Evolutionary conservation across 2,113 vertebrate genomes (phyloP), one percentile per base, ranked within the genome.

Genomic region (Pelodiscus sinensis): DNA sequence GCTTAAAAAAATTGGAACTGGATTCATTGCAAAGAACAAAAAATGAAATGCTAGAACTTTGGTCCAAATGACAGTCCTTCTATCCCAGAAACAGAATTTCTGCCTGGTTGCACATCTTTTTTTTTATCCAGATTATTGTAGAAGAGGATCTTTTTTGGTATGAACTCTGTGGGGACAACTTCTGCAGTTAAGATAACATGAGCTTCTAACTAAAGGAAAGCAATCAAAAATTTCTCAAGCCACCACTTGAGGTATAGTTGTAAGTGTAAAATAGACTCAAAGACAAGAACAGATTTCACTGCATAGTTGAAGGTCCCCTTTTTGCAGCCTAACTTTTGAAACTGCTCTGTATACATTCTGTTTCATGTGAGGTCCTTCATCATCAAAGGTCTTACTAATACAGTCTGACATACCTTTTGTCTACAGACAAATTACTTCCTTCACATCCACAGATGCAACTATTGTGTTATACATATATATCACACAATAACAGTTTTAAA

Each of bases 281-380:
- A 52, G 29, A 65, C 60, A 79, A 84, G 60, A 60, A 18, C 73
- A 77, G 38, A 25, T 77, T 77, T 77, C 22, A 13, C 22, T 24
- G 73, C 73, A 50, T 77, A 75, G 8, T 15, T 22, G n/a, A 77
- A 5, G 31, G 1, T 5, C 52, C 18, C 50, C 10, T 16, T 80
- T 87, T 81, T 11, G 55, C 56, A 87, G 58, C 0, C 29, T 57
- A 9, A 12, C 5, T 27, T 92, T 15, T 86, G 25, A 78, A 88
- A 92, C 52, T 73, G 15, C 57, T 1, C 0, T n/a, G 29, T 0
- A 0, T 68, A 27, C 35, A 14, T 27, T 21, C 92, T 86, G 14
- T 87, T 86, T 86, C 29, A 19, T 82, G 54, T 22, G 15, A 60
- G 0, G 58, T 87, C 68, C 19, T 86, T 84, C 50, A 25, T 38